Evolutionary conservation across 2,888 invertebrate genomes (phyloP), one percentile per base, ranked within the genome.

Genomic region (Apodemia hepburni): DNA sequence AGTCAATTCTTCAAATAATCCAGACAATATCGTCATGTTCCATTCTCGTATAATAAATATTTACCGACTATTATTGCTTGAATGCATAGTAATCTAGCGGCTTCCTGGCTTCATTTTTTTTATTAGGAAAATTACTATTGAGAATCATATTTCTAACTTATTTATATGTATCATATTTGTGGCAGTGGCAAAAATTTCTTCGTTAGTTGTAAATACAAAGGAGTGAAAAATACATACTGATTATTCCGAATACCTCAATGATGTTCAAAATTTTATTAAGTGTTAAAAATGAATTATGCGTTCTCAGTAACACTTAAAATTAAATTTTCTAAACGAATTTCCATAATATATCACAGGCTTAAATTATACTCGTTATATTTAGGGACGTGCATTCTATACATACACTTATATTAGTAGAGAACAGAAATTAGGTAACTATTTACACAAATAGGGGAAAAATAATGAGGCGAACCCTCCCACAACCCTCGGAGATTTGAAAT

Each of bases 401-500:
- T 88, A 87, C 84, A 84, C 84, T 82, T 85, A 86, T 70, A 76
- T 73, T 80, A 80, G 80, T 83, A 84, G 77, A 78, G 83, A 86
- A 86, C 85, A 76, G 72, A 82, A 89, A 89, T 87, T 86, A 85
- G 84, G 84, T 87, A 89, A 91, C 90, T 91, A 91, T 91, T 90
- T 90, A 91, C 91, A 91, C 85, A 85, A 87, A 89, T 82, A 86
- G 85, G 89, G 90, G 86, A 82, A 89, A 89, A 90, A 91, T 89
- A 91, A 90, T 88, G 91, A 90, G 90, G 89, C 78, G 76, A 83
- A 82, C 87, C 88, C 87, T 87, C 88, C 88, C 90, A 90, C 89
- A 90, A 90, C 90, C 91, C 88, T 89, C 82, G 82, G 89, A 90
- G 87, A 90, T 87, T 87, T 84, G 79, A 83, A 87, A 87, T 87